Evolutionary conservation across 1,140 invertebrate genomes (phyloP), one percentile per base, ranked within the genome.

Genomic region (Sipha flava): DNA sequence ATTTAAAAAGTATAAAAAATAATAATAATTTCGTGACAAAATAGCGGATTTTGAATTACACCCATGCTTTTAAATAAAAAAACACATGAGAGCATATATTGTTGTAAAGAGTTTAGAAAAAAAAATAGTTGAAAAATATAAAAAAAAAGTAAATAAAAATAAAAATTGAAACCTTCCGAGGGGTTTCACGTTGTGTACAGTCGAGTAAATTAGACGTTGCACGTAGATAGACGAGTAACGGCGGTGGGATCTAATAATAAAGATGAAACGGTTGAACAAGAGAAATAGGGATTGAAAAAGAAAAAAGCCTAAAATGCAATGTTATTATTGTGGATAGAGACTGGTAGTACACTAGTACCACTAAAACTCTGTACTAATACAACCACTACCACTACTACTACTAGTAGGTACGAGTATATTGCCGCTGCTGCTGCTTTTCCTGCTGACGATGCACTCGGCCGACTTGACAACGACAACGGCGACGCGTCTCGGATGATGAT

Each of bases 391-490:
- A 47, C 45, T 14, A 18, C n/a, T 14, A 45, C 31, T 1, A 12
- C 9, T 14, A n/a, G n/a, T n/a, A n/a, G n/a, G n/a, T n/a, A n/a
- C n/a, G n/a, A n/a, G n/a, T n/a, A n/a, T n/a, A 10, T 2, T 66
- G 77, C 54, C 26, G 23, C 23, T 49, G 47, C 47, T 37, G 72
- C 45, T 52, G 49, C 18, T 52, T 37, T 52, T 75, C 26, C 23
- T 37, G 73, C 73, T 77, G 73, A 77, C 73, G 73, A 59, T 59
- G 73, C 73, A 77, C 73, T 34, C 52, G 52, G 37, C 47, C 52
- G 49, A 59, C 49, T 43, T 59, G 73, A 77, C 73, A 77, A 77
- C 52, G 52, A 37, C 70, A 40, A 68, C 64, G 21, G 26, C 21
- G 70, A 40, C 21, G 49, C 45, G 52, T 57, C 16, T 59, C 31